phyloP scores from a whole-genome alignment of 2,888 invertebrate genomes.

The Clistopyga incitator region DNA sequence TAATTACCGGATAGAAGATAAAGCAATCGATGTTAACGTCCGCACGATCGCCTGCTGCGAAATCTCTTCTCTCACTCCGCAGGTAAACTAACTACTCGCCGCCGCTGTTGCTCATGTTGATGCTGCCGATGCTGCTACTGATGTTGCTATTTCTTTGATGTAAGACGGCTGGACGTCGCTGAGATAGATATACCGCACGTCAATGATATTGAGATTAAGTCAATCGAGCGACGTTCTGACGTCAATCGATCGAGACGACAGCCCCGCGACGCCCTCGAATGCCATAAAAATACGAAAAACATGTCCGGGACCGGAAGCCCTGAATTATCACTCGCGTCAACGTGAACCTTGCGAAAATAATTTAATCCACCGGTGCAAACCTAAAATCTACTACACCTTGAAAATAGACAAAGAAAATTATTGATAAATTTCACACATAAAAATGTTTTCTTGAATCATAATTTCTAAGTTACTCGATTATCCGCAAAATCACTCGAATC shows the following conservation, averaged over 20 bases:
- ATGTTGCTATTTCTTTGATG: constrained; percentile 10
- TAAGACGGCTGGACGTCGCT: constrained; percentile 1
- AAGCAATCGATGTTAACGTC: constrained; percentile 69
- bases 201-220: constrained; percentile 15
- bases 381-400: too few species aligned
- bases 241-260: not conserved
- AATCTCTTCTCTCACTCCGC: constrained; percentile 52
- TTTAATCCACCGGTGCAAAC: too few species aligned
- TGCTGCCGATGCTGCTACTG: not conserved
- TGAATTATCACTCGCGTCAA: not conserved
- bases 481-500: too few species aligned
- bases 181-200: constrained; percentile 4
- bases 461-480: too few species aligned
- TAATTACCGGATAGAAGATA: constrained; percentile 73
- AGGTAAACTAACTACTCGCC: constrained; percentile 6
- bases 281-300: not conserved
- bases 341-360: not conserved
- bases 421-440: too few species aligned
- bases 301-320: not conserved
- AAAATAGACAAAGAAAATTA: too few species aligned
- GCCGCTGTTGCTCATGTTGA: not conserved
- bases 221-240: not conserved
- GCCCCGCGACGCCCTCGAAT: not conserved
- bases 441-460: too few species aligned
- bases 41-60: constrained; percentile 54